A percentile compares a stretch with the other conserved stretches of the same genome.
Conservation (phyloP, 2,113 vertebrate genomes). For the Tauraco erythrolophus region DNA sequence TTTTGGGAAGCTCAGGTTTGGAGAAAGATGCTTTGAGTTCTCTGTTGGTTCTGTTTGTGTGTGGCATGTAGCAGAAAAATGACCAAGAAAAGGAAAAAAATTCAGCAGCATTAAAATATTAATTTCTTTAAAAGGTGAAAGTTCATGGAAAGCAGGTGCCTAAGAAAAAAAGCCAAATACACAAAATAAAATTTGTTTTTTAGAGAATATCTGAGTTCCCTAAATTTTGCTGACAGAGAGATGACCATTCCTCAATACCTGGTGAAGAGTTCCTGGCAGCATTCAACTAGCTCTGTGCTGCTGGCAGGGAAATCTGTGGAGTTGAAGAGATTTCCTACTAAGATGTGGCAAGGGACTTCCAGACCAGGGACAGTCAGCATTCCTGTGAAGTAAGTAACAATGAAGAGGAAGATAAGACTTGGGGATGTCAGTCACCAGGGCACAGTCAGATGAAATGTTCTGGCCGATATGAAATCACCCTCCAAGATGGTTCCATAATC, state of each 20-base stretch:
- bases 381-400: slow-evolving; percentile 74
- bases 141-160: background rate
- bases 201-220: background rate
- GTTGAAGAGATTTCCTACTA: slow-evolving; percentile 72
- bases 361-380: slow-evolving; percentile 70
- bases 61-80: background rate
- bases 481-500: background rate
- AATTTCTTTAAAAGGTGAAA: background rate
- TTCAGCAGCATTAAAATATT: background rate
- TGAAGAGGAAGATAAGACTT: background rate
- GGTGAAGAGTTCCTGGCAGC: slow-evolving; percentile 80
- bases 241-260: slow-evolving; percentile 72
- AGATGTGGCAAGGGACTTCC: slow-evolving; percentile 70
- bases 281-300: slow-evolving; percentile 70
- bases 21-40: background rate
- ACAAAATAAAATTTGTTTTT: background rate
- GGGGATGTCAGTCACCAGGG: background rate
- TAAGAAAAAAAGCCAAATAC: background rate
- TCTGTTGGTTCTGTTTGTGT: background rate
- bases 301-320: slow-evolving; percentile 55
- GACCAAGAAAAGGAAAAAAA: background rate
- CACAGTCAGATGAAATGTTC: background rate
- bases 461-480: background rate
- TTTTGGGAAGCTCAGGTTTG: background rate
- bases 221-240: background rate